Base-by-base conservation (phyloP, 2,888 invertebrate genomes). In the Amitus sp. region DNA sequence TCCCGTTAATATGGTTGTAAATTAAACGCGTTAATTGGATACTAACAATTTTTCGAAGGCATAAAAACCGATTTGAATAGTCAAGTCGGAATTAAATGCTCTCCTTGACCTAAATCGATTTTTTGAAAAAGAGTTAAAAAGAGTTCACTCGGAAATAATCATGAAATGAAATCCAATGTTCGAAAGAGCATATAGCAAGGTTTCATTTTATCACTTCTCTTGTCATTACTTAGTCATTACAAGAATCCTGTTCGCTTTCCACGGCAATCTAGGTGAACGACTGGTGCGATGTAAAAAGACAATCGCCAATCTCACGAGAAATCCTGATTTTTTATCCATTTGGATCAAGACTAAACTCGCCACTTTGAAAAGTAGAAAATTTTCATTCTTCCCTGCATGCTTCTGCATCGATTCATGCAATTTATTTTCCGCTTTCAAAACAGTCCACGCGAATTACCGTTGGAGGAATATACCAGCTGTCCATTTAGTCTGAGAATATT, bases 181-280 rank as follows among this genome's bases (percentile, higher is more conserved):
- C 46, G 17, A 15, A 18, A 10, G 20, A 46, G 17, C 17, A 30
- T 28, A 30, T 10, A 9, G 28, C 18, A 19, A 19, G 33, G 19
- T 33, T 47, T 18, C 19, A 33, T 33, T 47, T 47, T 47, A 47
- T 47, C 47, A 33, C 47, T 34, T 47, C 28, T 28, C 18, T 47
- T 47, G 33, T 47, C 47, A 42, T 48, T 23, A 43, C 18, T 9
- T 42, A 23, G 19, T 43, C 48, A 43, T 54, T 33, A 55, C 43
- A 40, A 30, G 43, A 48, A 55, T 55, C 55, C 43, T 55, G 45
- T 55, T 48, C 45, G 43, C 48, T 55, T 55, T 55, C 48, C 55
- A 48, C 23, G 17, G 43, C 27, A 33, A 55, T 55, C 43, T 45
- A 55, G 48, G 48, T 48, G 48, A 55, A 47, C 55, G 37, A 48